phyloP scores from a whole-genome alignment of 64 coral and sea anemone species.

The Dendrophyllia cribrosa region DNA sequence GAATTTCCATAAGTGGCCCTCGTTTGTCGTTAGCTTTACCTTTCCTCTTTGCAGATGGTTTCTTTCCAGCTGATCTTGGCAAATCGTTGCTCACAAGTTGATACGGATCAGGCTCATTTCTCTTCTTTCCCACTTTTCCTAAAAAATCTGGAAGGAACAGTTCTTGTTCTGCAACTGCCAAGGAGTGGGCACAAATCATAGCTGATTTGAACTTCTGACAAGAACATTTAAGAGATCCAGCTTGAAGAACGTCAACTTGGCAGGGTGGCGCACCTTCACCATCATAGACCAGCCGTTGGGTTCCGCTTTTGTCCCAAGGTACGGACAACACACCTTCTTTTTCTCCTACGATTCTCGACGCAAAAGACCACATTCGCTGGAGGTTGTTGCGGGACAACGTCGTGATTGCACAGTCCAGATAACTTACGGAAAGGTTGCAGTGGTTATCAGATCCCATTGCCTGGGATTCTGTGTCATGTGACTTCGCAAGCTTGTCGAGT shows the following conservation, averaged over 20 bases:
- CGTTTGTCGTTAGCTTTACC: constrained; percentile 38
- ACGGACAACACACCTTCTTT: constrained; percentile 33
- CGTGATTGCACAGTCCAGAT: constrained; percentile 36
- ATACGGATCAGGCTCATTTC: constrained; percentile 52
- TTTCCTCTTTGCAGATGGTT: constrained; percentile 44
- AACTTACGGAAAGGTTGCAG: constrained; percentile 14
- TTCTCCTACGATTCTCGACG: constrained; percentile 41
- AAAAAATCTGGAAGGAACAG: constrained; percentile 34
- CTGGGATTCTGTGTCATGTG: not conserved
- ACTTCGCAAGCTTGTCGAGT: not conserved
- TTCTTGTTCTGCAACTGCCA: constrained; percentile 61
- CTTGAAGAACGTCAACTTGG: not conserved
- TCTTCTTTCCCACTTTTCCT: constrained; percentile 34
- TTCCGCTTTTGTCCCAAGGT: constrained; percentile 61
- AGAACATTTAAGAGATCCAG: constrained; percentile 41
- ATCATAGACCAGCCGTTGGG: constrained; percentile 52
- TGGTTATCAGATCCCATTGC: not conserved
- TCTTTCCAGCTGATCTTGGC: constrained; percentile 40
- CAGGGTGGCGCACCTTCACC: constrained; percentile 36
- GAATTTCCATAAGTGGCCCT: constrained; percentile 54
- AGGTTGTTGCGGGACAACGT: constrained; percentile 57
- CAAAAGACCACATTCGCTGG: constrained; percentile 57
- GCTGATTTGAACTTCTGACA: constrained; percentile 47
- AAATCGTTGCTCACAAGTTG: constrained; percentile 46
- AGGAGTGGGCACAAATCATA: constrained; percentile 60